Percentiles rank a stretch among this genome's conserved stretches.
Conservation (phyloP, 2,113 vertebrate genomes). For the Hippopotamus amphibius region DNA sequence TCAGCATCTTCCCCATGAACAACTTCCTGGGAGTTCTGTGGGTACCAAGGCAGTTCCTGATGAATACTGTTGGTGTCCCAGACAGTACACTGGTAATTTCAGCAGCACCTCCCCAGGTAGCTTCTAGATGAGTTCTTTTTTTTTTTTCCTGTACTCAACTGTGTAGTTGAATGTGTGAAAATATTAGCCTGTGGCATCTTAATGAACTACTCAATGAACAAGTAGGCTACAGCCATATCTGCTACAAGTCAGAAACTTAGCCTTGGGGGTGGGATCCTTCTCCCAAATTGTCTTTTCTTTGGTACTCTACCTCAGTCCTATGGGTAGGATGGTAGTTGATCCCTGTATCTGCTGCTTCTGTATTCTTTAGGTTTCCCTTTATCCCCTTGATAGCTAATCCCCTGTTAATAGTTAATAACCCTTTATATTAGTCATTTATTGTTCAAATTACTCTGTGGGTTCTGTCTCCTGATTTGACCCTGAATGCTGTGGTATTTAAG, state of each 20-base stretch:
- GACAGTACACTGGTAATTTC: background rate
- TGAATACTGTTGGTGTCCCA: background rate
- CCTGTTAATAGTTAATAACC: background rate
- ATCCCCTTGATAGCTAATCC: background rate
- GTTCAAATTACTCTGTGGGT: slow-evolving; percentile 29
- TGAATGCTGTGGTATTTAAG: background rate
- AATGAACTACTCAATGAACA: background rate
- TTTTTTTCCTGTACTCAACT: background rate
- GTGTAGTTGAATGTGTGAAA: background rate
- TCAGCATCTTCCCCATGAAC: background rate
- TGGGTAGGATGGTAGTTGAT: background rate
- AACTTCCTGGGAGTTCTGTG: background rate
- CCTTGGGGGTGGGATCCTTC: background rate
- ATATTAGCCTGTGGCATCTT: background rate
- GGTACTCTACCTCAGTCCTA: background rate
- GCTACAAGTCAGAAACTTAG: background rate
- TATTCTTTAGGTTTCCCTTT: background rate
- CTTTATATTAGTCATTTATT: slow-evolving; percentile 13
- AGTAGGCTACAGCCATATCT: background rate
- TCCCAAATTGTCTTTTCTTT: background rate
- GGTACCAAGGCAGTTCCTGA: background rate
- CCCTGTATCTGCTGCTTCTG: background rate
- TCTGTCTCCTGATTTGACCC: background rate
- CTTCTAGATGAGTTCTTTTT: background rate
- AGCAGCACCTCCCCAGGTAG: background rate